Evolutionary conservation across 2,113 vertebrate genomes (phyloP).

Genomic region (Solenodon paradoxus): DNA sequence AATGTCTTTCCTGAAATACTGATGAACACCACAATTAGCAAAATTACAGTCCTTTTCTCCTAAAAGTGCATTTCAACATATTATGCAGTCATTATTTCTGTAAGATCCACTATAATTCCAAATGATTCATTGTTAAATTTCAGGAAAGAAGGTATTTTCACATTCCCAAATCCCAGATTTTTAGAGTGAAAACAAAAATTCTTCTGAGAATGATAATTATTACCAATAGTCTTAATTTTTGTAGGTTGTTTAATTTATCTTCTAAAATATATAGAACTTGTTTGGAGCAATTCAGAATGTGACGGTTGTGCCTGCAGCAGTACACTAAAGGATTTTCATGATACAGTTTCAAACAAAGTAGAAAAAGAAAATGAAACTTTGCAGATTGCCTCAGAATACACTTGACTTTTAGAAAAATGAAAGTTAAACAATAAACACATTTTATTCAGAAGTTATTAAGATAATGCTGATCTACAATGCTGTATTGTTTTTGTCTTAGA

Average conservation of each 20-base stretch:
- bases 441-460: background rate
- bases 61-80: background rate
- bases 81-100: background rate
- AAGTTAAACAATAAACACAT: background rate
- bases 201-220: slow-evolving; percentile 23
- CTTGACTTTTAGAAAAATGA: background rate
- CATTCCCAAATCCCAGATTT: background rate
- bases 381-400: background rate
- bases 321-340: background rate
- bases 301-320: background rate
- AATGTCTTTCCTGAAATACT: background rate
- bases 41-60: background rate
- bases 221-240: background rate
- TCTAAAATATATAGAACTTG: background rate
- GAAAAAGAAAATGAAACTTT: background rate
- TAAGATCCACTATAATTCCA: background rate
- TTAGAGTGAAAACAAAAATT: background rate
- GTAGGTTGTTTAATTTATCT: background rate
- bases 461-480: background rate
- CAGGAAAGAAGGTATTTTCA: background rate
- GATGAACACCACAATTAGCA: background rate
- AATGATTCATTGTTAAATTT: background rate
- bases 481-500: slow-evolving; percentile 7
- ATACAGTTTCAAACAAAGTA: background rate
- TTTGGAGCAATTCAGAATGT: background rate